Base-by-base conservation (phyloP, 2,797 vertebrate genomes). In the Pipistrellus pygmaeus region DNA sequence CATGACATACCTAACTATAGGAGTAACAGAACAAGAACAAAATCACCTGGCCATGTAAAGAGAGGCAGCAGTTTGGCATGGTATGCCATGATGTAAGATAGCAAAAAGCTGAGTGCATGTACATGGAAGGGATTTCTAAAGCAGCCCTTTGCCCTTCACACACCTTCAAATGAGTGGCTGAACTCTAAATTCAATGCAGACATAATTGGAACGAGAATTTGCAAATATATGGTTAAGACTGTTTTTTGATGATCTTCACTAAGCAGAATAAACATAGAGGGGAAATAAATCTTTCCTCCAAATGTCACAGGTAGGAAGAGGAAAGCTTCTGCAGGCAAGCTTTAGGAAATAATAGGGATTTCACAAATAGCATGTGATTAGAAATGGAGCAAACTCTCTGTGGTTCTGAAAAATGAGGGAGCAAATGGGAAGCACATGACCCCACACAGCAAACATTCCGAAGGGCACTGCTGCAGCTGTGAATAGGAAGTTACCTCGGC, bases 321-420 rank as follows among this genome's bases (percentile, higher is more conserved):
- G 72, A 89, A 96, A 93, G 78, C 84, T 89, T 92, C 69, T 72
- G 73, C 95, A 90, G 77, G 57, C 96, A 91, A 73, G 53, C 77
- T 71, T 73, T 73, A 88, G 96, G 84, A 97, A 97, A 97, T 95
- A 81, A 96, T 3, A 91, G 87, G 91, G 91, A 96, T 97, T 95
- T 95, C 94, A 96, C 68, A 95, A 95, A 90, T 38, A 88, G 92
- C n/a, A 2, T 86, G 68, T 90, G 90, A 97, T 95, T 96, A 96
- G 87, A 96, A 96, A 94, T n/a, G 55, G 68, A 71, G 80, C 72
- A 84, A 89, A 91, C 18, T 55, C 38, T 44, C 35, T 30, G 44
- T 62, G 92, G 57, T 90, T 96, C 90, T 93, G 75, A 88, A 92
- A 95, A 91, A 66, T 38, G 93, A 60, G 88, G 30, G 41, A 3